These are phyloP conservation scores for Drosophila planitibia DNA, from an alignment of 2,888 invertebrate species.

Conservation along the genomic window DNA sequence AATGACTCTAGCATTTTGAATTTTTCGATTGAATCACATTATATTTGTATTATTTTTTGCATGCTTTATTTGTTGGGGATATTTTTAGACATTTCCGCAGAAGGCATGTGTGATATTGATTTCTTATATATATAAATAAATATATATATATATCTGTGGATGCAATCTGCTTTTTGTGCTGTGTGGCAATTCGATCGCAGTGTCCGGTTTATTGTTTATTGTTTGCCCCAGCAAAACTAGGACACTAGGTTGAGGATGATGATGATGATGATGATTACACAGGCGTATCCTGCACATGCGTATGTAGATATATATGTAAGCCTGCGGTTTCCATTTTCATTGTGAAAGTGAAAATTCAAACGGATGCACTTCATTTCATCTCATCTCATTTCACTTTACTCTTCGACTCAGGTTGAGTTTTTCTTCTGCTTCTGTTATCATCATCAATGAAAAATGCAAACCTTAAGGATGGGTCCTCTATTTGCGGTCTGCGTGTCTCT, in stretches of 20 bases:
- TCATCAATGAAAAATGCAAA: slow-evolving; percentile 35
- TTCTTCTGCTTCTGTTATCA: slow-evolving; percentile 18
- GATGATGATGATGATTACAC: slow-evolving; percentile 51
- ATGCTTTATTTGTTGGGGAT: slow-evolving; percentile 14
- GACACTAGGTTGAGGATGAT: slow-evolving; percentile 52
- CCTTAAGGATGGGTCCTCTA: slow-evolving; percentile 29
- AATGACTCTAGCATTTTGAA: slow-evolving; percentile 39
- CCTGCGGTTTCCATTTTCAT: slow-evolving; percentile 78
- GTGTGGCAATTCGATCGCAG: slow-evolving; percentile 79
- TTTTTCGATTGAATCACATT: slow-evolving; percentile 24
- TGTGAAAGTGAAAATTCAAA: slow-evolving; percentile 80
- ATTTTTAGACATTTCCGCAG: slow-evolving; percentile 40
- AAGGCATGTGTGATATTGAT: slow-evolving; percentile 44
- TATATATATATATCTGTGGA: slow-evolving; percentile 18
- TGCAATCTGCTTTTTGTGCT: slow-evolving; percentile 45
- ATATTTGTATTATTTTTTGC: slow-evolving; percentile 15
- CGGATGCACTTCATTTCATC: slow-evolving; percentile 62
- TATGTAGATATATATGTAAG: slow-evolving; percentile 7
- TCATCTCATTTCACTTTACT: slow-evolving; percentile 38
- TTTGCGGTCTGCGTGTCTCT: slow-evolving; percentile 59
- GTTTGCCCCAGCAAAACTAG: slow-evolving; percentile 62
- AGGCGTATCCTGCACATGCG: slow-evolving; percentile 70
- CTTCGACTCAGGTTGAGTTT: slow-evolving; percentile 25
- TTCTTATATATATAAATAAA: slow-evolving; percentile 19
- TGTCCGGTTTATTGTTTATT: slow-evolving; percentile 80